Conservation (phyloP, 2,113 vertebrate species). For the Bucco capensis region DNA sequence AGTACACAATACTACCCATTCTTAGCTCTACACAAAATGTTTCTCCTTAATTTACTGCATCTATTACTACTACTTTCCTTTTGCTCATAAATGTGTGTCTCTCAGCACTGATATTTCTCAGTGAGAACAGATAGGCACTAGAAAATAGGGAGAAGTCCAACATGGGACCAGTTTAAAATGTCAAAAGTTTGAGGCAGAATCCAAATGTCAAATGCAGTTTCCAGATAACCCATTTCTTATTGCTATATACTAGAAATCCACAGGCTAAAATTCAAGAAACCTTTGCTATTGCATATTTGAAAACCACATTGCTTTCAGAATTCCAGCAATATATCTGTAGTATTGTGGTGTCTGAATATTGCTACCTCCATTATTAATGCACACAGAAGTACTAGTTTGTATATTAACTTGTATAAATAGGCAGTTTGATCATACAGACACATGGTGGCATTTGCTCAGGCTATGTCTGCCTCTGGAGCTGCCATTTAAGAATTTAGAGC, state of each 20-base stretch:
- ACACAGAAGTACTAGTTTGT: background rate
- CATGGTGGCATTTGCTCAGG: background rate
- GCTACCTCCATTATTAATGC: background rate
- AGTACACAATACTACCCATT: conserved; percentile 27
- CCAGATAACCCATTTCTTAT: background rate
- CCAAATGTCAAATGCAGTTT: background rate
- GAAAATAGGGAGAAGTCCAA: background rate
- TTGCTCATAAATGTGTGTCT: background rate
- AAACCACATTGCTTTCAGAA: background rate
- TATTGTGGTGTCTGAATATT: background rate
- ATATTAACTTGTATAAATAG: background rate
- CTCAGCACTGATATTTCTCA: background rate
- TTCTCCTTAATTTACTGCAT: conserved; percentile 26
- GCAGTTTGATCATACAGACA: background rate
- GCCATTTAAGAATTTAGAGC: background rate
- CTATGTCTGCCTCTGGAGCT: background rate
- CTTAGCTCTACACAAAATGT: conserved; percentile 9
- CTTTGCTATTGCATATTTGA: background rate
- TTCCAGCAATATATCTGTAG: background rate
- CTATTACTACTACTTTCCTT: background rate
- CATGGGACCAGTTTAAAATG: background rate
- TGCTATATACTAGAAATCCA: background rate
- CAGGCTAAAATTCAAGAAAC: background rate
- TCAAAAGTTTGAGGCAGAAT: background rate
- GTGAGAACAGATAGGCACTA: background rate